Conservation (phyloP, 2,888 invertebrate species). For the Pristionchus japonicus region DNA sequence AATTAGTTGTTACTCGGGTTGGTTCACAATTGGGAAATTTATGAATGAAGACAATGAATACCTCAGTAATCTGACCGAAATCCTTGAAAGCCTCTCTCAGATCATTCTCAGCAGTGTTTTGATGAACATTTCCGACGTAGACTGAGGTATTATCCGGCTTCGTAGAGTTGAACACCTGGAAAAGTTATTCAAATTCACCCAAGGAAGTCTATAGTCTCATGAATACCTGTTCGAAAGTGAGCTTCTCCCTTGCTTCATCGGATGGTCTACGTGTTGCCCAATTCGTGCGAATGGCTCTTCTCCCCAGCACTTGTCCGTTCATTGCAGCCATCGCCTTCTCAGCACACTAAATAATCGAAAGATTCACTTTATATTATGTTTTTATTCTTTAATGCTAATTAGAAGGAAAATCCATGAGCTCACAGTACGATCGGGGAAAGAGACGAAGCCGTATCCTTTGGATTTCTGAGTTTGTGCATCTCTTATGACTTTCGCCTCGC, state of each 20-base stretch:
- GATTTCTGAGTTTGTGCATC: conserved; percentile 99
- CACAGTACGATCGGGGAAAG: conserved; percentile 94
- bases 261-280: conserved; percentile 97
- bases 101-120: conserved; percentile 83
- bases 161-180: conserved; percentile 93
- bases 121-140: conserved; percentile 92
- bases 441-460: conserved; percentile 99
- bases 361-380: background rate
- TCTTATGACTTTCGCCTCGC: conserved; percentile 96
- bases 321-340: conserved; percentile 96
- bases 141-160: conserved; percentile 98
- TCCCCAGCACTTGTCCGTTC: conserved; percentile 99
- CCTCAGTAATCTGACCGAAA: conserved; percentile 95
- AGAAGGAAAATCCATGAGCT: conserved; percentile 37
- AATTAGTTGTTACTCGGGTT: background rate
- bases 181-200: too few species aligned
- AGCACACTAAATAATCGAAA: conserved; percentile 84
- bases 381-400: background rate
- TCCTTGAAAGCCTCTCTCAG: conserved; percentile 94
- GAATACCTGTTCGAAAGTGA: conserved; percentile 68
- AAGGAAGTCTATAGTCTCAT: too few species aligned
- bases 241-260: conserved; percentile 68
- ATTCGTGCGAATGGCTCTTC: conserved; percentile 95
- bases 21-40: background rate
- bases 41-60: too few species aligned